Evolutionary conservation across 2,888 invertebrate species (phyloP).

Genomic region (Xylophagus ater): DNA sequence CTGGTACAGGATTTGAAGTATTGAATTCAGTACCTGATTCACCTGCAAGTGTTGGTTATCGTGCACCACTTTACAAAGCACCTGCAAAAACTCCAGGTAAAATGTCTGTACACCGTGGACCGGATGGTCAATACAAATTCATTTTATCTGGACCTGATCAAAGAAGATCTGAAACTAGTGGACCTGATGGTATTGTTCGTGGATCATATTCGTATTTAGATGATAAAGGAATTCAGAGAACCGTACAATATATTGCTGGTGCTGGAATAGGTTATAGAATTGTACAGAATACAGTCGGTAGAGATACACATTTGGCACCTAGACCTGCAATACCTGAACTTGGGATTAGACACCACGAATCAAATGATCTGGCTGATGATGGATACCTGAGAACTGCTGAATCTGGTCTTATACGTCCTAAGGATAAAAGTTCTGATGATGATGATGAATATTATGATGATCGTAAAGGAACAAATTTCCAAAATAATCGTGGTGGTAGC

Average conservation of each 20-base stretch:
- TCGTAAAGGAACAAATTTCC: no score
- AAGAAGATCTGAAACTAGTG: constrained; percentile 60
- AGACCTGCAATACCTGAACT: constrained; percentile 44
- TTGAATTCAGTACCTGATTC: constrained; percentile 56
- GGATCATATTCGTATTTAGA: constrained; percentile 70
- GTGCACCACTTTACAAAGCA: constrained; percentile 50
- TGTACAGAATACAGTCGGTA: constrained; percentile 56
- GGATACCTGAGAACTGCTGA: constrained; percentile 23
- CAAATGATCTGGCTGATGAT: constrained; percentile 31
- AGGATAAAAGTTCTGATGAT: constrained; percentile 20
- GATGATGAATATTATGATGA: constrained; percentile 11
- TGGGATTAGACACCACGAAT: constrained; percentile 34
- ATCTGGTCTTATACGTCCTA: constrained; percentile 14
- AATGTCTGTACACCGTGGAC: constrained; percentile 58
- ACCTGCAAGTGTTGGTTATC: constrained; percentile 51
- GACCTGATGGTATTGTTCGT: constrained; percentile 57
- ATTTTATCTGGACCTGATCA: constrained; percentile 68
- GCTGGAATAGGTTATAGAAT: constrained; percentile 67
- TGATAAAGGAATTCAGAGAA: constrained; percentile 64
- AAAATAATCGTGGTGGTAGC: neutral
- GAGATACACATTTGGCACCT: constrained; percentile 37
- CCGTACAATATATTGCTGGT: constrained; percentile 69
- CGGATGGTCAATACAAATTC: constrained; percentile 65
- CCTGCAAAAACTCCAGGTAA: constrained; percentile 55
- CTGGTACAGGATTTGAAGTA: constrained; percentile 65